Evolutionary conservation across 1,140 invertebrate species (phyloP).

Genomic region (Lepidostoma basale): DNA sequence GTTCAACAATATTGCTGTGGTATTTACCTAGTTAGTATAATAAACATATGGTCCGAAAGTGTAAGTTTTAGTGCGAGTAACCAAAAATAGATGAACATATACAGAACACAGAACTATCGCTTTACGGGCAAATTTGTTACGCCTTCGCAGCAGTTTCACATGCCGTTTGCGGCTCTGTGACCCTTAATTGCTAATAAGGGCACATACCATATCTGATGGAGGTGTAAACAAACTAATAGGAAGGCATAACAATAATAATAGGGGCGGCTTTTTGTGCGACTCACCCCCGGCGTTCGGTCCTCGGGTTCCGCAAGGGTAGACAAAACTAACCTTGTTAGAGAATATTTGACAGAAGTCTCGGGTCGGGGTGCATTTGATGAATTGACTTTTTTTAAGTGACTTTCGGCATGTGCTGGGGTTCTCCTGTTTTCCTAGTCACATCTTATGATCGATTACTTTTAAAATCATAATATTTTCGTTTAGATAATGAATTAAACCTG

Average conservation of each 20-base stretch:
- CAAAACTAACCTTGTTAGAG: constrained; percentile 42
- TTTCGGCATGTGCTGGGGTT: too few relatives aligned
- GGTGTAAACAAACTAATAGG: constrained; percentile 46
- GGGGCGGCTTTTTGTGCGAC: constrained; percentile 35
- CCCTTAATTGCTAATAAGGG: constrained; percentile 46
- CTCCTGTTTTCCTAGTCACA: too few relatives aligned
- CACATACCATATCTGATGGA: constrained; percentile 45
- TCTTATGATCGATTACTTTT: too few relatives aligned
- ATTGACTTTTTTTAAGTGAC: constrained; percentile 42
- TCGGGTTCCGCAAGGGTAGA: constrained; percentile 29
- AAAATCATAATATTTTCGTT: too few relatives aligned
- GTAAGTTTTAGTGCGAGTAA: neutral
- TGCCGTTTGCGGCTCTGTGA: constrained; percentile 41
- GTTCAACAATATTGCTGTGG: too few relatives aligned
- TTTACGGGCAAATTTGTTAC: constrained; percentile 37
- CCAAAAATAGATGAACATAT: constrained; percentile 24
- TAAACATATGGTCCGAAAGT: neutral
- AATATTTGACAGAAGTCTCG: constrained; percentile 36
- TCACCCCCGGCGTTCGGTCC: constrained; percentile 8
- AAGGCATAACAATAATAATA: constrained; percentile 42
- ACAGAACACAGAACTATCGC: constrained; percentile 17
- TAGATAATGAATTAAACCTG: too few relatives aligned
- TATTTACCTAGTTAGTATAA: neutral
- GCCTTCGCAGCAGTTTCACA: constrained; percentile 35
- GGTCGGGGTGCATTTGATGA: constrained; percentile 35